Percentiles rank a stretch among this genome's conserved stretches.
Conservation (phyloP, 2,113 vertebrate genomes). For the Pedetes capensis region DNA sequence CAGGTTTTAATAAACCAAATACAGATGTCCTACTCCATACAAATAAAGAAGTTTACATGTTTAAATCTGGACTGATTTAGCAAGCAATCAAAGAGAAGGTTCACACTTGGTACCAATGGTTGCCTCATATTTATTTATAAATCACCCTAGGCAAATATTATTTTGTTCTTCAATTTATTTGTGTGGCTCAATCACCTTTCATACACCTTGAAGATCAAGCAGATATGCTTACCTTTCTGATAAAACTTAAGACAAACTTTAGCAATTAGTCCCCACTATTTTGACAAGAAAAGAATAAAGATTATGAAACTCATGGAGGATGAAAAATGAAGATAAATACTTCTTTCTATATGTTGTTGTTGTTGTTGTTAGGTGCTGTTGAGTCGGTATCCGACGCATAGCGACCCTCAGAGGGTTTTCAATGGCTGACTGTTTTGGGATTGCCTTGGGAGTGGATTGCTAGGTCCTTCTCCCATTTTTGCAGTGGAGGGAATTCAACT, state of each 20-base stretch:
- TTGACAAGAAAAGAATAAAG: conserved; percentile 23
- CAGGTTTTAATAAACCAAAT: conserved; percentile 85
- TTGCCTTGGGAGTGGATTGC: too few relatives aligned
- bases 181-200: conserved; percentile 65
- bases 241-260: conserved; percentile 68
- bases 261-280: conserved; percentile 52
- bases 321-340: conserved; percentile 27
- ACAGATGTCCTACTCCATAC: conserved; percentile 82
- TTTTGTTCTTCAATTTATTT: conserved; percentile 81
- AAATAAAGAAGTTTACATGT: conserved; percentile 84
- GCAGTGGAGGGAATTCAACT: too few relatives aligned
- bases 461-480: too few relatives aligned
- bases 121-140: conserved; percentile 85
- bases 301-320: neutral
- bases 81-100: conserved; percentile 80
- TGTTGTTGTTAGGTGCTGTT: too few relatives aligned
- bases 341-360: neutral
- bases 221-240: conserved; percentile 38
- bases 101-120: conserved; percentile 78
- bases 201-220: conserved; percentile 58
- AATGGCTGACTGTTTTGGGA: too few relatives aligned
- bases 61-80: conserved; percentile 84
- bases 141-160: conserved; percentile 79
- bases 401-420: too few relatives aligned
- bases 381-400: too few relatives aligned